Base-by-base conservation (phyloP, 2,113 vertebrate genomes). In the Myiozetetes cayanensis region DNA sequence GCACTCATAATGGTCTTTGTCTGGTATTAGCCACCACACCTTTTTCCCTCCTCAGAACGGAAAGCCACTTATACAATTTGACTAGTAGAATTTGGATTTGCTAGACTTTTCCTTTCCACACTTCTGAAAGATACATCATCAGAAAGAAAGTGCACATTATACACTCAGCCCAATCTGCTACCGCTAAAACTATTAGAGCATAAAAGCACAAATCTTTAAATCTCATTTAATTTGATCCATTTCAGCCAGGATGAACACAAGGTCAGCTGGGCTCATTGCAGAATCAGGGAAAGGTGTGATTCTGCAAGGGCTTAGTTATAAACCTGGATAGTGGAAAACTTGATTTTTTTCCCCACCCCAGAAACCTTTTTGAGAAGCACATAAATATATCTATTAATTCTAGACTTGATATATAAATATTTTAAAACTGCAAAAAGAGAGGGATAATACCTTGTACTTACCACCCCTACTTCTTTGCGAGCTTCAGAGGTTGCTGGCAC, bases 31-130 rank as follows among this genome's bases (percentile, higher is more conserved):
- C 28, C 17, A 9, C 41, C 43, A 8, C 47, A 59, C 6, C 3
- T 22, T 43, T 65, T 20, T 2, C 1, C 5, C 39, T 4, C n/a
- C 21, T 37, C 2, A 3, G 49, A 28, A 41, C 1, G 44, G 22
- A 68, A 58, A 68, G n/a, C 19, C 21, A 30, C 13, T 82, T 65
- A n/a, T 9, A 43, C 55, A 71, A 9, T 73, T 59, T 59, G 16
- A 28, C 55, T 50, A 27, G 22, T 12, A 55, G 21, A 41, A 24
- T 84, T 83, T n/a, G 43, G 17, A 15, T 56, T 92, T 68, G 33
- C 58, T 46, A 22, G 23, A 41, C 39, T 86, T 76, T 55, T 5
- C 73, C 76, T 63, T 63, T 46, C 20, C 4, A 50, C 8, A 2
- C 12, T 66, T 79, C 35, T 71, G 22, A 61, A 77, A 89, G n/a